Conservation (phyloP, 1,140 invertebrate genomes). For the Brachionus koreanus region DNA sequence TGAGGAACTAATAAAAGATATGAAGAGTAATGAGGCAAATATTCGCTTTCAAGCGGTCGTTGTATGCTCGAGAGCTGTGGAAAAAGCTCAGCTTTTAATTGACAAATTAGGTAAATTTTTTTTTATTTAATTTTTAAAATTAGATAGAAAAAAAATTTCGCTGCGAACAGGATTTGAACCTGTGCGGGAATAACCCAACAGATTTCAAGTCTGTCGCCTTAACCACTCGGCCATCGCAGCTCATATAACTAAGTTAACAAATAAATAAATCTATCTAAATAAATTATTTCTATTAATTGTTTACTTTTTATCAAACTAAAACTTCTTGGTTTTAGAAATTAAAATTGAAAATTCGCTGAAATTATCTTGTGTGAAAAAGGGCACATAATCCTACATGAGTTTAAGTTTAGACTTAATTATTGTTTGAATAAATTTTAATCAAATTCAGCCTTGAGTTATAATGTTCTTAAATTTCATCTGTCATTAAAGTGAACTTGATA, state of each 20-base stretch:
- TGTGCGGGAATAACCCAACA: background rate
- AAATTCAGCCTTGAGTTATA: no score
- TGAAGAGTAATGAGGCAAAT: constrained; percentile 35
- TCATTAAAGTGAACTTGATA: no score
- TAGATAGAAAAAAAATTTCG: background rate
- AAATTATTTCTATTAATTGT: background rate
- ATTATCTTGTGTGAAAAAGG: no score
- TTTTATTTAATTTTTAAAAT: background rate
- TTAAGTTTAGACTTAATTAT: no score
- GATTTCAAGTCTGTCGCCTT: background rate
- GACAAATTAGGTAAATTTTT: constrained; percentile 23
- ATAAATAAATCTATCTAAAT: background rate
- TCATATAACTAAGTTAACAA: background rate
- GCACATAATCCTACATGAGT: no score
- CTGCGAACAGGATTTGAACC: background rate
- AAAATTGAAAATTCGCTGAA: no score
- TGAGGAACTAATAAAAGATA: constrained; percentile 8
- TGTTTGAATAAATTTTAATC: no score
- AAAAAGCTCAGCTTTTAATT: constrained; percentile 15
- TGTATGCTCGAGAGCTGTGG: constrained; percentile 5
- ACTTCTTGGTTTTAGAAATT: no score
- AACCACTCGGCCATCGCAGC: background rate
- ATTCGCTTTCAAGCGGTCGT: constrained; percentile 27
- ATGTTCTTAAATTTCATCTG: no score
- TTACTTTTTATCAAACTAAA: no score